These are phyloP conservation scores for Thereva nobilitata DNA, from an alignment of 2,888 invertebrate genomes.

Conservation along the genomic window DNA sequence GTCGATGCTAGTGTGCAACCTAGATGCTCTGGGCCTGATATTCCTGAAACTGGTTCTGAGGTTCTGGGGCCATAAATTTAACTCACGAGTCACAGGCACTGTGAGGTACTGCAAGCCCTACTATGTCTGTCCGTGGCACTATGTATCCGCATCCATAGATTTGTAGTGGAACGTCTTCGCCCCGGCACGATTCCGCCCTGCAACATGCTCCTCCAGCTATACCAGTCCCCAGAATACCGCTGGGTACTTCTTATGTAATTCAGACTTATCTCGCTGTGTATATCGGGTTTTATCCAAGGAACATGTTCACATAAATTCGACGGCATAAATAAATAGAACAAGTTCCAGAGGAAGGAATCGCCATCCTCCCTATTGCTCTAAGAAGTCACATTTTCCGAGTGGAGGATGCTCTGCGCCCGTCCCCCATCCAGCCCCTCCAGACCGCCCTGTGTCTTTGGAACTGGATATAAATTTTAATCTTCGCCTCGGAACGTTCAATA, in stretches of 20 bases:
- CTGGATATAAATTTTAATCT: constrained; percentile 35
- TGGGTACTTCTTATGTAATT: constrained; percentile 30
- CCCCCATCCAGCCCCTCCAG: constrained; percentile 9
- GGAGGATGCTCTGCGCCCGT: background rate
- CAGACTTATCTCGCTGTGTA: constrained; percentile 29
- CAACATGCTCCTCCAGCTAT: constrained; percentile 15
- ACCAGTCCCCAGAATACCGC: constrained; percentile 4
- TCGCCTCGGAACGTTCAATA: constrained; percentile 19
- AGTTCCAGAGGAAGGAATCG: constrained; percentile 18
- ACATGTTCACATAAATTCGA: constrained; percentile 32
- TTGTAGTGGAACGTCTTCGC: constrained; percentile 29
- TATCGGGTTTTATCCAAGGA: constrained; percentile 26
- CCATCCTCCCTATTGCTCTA: background rate
- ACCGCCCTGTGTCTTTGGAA: constrained; percentile 7
- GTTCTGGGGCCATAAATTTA: constrained; percentile 32
- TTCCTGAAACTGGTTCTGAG: constrained; percentile 32
- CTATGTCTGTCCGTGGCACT: constrained; percentile 20
- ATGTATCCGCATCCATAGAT: constrained; percentile 24
- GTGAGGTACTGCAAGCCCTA: constrained; percentile 28
- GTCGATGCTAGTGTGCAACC: background rate
- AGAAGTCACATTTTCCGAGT: constrained; percentile 18
- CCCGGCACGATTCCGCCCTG: constrained; percentile 26
- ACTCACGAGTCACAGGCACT: constrained; percentile 28
- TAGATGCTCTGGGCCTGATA: constrained; percentile 29
- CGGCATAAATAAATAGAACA: constrained; percentile 31